Base-by-base conservation (phyloP, 2,113 vertebrate species). In the Etia nguti region DNA sequence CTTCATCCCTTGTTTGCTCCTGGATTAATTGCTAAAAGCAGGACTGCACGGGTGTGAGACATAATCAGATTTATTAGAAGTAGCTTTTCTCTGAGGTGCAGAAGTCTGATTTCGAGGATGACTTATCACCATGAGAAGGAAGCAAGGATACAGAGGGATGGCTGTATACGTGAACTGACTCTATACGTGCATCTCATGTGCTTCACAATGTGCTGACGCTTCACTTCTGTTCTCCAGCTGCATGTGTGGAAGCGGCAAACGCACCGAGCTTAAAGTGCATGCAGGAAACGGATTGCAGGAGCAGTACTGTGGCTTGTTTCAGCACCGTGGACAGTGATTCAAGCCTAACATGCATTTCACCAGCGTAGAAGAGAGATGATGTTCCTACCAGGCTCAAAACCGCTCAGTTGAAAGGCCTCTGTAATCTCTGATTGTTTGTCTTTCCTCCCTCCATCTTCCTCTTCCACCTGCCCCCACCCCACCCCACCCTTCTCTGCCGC, bases 281-380 rank as follows among this genome's bases (percentile, higher is more conserved):
- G 87, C 89, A 87, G 5, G 90, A 94, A 38, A 68, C 87, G 88
- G 91, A 87, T 68, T 84, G 65, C 41, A 43, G 26, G 52, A 59
- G 87, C 52, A 60, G 56, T 10, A 29, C 41, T 6, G 80, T 56
- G 82, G 86, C 31, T 81, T 54, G 88, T 86, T 95, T 94, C 95
- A 96, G 95, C 90, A 96, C 95, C 94, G 22, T 89, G 96, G 96
- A 96, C 94, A 97, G 95, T 90, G 84, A 79, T 79, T 34, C 22
- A 2, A 20, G 26, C 12, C 36, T 41, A 3, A 41, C 60, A 5
- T 48, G 52, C 57, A 38, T 79, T 70, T 8, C 46, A 79, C 62
- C 60, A 22, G n/a, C 8, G 9, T 57, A 57, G 83, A 46, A 55
- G 70, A 82, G 73, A 70, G 77, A 43, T 83, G 24, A 88, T 65